Evolutionary conservation across 92 coral and sea anemone genomes (phyloP), one percentile per base, ranked within the genome.

Genomic region (Porites divaricata): DNA sequence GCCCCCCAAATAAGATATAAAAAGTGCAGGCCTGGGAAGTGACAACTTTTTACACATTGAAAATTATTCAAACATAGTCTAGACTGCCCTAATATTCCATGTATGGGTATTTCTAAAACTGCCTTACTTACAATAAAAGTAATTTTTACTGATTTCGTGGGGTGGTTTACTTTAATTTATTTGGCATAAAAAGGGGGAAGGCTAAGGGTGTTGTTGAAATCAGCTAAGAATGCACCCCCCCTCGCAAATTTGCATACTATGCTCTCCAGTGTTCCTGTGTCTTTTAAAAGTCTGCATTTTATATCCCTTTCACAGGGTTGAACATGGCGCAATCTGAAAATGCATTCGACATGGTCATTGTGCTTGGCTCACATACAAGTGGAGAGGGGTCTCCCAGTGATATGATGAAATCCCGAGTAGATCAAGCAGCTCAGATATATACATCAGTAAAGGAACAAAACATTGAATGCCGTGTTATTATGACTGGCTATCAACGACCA

Each of bases 391-490:
- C 93, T 0, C 88, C 88, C 23, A 72, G 92, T 8, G 86, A 83
- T 19, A 91, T 94, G 98, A 81, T 92, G 95, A 89, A 76, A 79
- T 69, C 89, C 74, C 80, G 98, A 67, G 79, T 92, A 28, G 68
- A 85, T 11, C 77, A 64, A 22, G 93, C 92, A 67, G 95, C 93
- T 5, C 81, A 88, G 50, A 69, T 94, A 50, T 94, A 91, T 86
- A 76, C 69, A n/a, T 79, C 90, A 24, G 71, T 94, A 62, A 72
- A 62, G 52, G 75, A 88, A 74, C 73, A 65, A 25, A 83, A 81
- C 48, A 77, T 73, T 3, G 68, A 88, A 50, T 92, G 95, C n/a
- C 83, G 87, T 52, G 95, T 94, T 17, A 88, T 94, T 52, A 84
- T 92, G 52, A 84, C 95, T 45, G 98, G 98, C 11, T 94, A 89